Percentiles rank a stretch among this genome's conserved stretches.
Evolutionary conservation across 2,113 vertebrate species (phyloP).

Genomic region (Egretta garzetta): DNA sequence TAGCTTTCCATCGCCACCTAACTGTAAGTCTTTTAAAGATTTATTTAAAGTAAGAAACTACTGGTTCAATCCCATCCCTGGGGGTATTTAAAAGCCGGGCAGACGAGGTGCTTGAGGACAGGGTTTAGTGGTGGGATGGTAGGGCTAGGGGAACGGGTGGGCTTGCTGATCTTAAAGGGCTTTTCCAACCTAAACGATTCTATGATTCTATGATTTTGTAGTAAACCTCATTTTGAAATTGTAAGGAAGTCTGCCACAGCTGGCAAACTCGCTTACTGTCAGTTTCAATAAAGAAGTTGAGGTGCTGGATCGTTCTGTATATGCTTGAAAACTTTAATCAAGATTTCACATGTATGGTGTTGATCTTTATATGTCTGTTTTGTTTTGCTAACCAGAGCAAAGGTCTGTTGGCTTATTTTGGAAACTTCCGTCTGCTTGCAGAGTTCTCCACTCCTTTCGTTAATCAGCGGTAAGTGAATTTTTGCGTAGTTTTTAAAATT

Average conservation of each 20-base stretch:
- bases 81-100: too few species aligned
- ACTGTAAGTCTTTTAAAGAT: background rate
- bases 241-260: background rate
- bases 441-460: constrained; percentile 98
- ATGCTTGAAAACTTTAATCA: background rate
- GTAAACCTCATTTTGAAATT: background rate
- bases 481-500: background rate
- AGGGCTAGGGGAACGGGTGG: too few species aligned
- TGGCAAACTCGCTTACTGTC: background rate
- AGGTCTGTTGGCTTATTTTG: constrained; percentile 90
- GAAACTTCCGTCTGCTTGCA: constrained; percentile 95
- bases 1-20: background rate
- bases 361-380: constrained; percentile 25
- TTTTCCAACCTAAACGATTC: too few species aligned
- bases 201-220: background rate
- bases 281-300: background rate
- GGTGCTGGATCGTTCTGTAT: background rate
- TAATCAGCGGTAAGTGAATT: constrained; percentile 94
- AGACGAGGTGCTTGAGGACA: too few species aligned
- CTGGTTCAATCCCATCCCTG: background rate
- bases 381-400: constrained; percentile 79
- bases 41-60: background rate
- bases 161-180: too few species aligned
- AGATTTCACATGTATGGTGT: background rate
- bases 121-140: too few species aligned